A percentile compares a stretch with the other conserved stretches of the same genome.
Evolutionary conservation across 1,140 invertebrate genomes (phyloP).

Genomic region (Riptortus pedestris): DNA sequence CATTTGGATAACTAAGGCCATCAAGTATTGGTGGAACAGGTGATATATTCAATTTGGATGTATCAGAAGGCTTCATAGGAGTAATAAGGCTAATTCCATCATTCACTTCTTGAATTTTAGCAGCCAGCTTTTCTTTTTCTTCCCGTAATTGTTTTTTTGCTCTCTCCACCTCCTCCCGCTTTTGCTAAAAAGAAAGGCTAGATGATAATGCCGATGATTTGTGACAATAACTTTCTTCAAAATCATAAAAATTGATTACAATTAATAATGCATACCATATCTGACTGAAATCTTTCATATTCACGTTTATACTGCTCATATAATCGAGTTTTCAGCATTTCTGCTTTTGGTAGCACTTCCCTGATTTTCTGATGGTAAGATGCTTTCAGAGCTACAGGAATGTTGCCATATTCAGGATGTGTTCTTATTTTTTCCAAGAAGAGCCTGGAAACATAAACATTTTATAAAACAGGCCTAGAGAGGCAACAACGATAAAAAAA

Average conservation of each 20-base stretch:
- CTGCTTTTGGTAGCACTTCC: slow-evolving; percentile 72
- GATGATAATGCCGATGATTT: no score
- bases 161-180: not conserved
- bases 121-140: slow-evolving; percentile 15
- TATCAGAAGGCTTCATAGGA: not conserved
- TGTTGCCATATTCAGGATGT: slow-evolving; percentile 70
- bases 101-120: not conserved
- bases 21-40: slow-evolving; percentile 24
- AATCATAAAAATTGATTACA: no score
- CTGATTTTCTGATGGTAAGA: slow-evolving; percentile 60
- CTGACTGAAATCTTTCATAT: slow-evolving; percentile 52
- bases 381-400: slow-evolving; percentile 54
- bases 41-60: not conserved
- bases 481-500: slow-evolving; percentile 10
- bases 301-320: slow-evolving; percentile 64
- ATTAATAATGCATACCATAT: slow-evolving; percentile 43
- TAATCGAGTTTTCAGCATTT: slow-evolving; percentile 69
- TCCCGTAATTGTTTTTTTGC: slow-evolving; percentile 5
- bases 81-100: not conserved
- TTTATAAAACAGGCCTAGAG: not conserved
- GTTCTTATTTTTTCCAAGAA: slow-evolving; percentile 81
- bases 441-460: slow-evolving; percentile 44
- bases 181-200: slow-evolving; percentile 1
- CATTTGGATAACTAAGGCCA: slow-evolving; percentile 20
- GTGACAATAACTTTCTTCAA: no score